Evolutionary conservation across 2,797 vertebrate species (phyloP), one percentile per base, ranked within the genome.

Genomic region (Ptychadena robeensis): DNA sequence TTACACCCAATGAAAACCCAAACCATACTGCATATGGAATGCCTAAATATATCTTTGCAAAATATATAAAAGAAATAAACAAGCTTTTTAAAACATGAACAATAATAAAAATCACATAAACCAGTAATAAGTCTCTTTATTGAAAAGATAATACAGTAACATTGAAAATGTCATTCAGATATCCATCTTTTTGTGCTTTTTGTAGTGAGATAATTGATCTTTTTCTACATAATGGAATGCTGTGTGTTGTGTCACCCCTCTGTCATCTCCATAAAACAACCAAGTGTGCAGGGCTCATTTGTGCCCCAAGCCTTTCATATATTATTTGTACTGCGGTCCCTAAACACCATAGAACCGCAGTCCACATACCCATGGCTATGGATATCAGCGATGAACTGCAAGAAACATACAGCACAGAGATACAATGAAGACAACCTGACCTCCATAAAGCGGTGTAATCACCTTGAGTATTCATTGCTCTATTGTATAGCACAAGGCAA

Each of bases 261-360:
- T 67, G 1, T 18, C 27, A 67, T 67, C 65, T 34, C 89, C 79
- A 80, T 71, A 88, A 90, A 91, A 35, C 48, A 80, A 70, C 74
- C 44, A 53, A 18, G 44, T 53, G 44, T 18, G 15, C 15, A 53
- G 44, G 15, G 44, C 44, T 53, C 6, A 4, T 53, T 53, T 18
- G 5, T 53, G 44, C 44, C 18, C 1, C 44, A 22, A 22, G 44
- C 18, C 44, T 53, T 53, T 53, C 18, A 53, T 53, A 53, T 53
- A 53, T 53, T 53, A 53, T 53, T 53, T 53, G 44, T 53, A 53
- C 22, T 22, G 44, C 2, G 44, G 3, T 53, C 44, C 44, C 44
- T 22, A 18, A 53, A 53, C 2, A 7, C 18, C 44, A n/a, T 6
- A 53, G 44, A 22, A 53, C 18, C 44, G 44, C 44, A 53, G 15